These are phyloP conservation scores for Eupithecia abbreviata DNA, from an alignment of 2,888 invertebrate species.

Conservation along the genomic window DNA sequence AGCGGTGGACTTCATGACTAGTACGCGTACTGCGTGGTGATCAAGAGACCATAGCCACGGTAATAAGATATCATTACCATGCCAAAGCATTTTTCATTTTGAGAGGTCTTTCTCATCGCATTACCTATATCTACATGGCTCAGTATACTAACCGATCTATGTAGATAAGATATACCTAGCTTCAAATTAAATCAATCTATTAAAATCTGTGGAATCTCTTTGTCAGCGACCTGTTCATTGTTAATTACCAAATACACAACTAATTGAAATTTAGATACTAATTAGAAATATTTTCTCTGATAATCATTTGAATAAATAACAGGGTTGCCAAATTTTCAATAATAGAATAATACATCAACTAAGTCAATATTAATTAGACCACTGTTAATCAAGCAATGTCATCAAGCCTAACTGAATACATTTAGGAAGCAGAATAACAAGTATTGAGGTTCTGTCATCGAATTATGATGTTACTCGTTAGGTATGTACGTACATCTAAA, in stretches of 20 bases:
- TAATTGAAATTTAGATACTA: neutral
- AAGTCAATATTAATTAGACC: constrained; percentile 31
- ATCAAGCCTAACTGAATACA: constrained; percentile 34
- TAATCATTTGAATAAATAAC: constrained; percentile 19
- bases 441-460: constrained; percentile 9
- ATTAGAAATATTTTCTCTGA: neutral
- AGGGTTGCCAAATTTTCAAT: constrained; percentile 12
- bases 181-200: neutral
- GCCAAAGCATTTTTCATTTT: neutral
- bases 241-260: neutral
- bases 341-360: constrained; percentile 21
- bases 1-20: too few species aligned
- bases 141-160: neutral
- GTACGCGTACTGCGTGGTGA: too few species aligned
- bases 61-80: too few species aligned
- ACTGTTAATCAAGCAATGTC: constrained; percentile 36
- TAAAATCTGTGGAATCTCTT: neutral
- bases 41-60: neutral
- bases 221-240: neutral
- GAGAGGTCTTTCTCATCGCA: neutral
- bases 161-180: neutral
- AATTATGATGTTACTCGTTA: neutral
- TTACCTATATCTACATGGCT: too few species aligned
- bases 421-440: constrained; percentile 19
- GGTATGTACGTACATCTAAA: neutral